Evolutionary conservation across 2,888 invertebrate species (phyloP), one percentile per base, ranked within the genome.

Genomic region (Troides helena): DNA sequence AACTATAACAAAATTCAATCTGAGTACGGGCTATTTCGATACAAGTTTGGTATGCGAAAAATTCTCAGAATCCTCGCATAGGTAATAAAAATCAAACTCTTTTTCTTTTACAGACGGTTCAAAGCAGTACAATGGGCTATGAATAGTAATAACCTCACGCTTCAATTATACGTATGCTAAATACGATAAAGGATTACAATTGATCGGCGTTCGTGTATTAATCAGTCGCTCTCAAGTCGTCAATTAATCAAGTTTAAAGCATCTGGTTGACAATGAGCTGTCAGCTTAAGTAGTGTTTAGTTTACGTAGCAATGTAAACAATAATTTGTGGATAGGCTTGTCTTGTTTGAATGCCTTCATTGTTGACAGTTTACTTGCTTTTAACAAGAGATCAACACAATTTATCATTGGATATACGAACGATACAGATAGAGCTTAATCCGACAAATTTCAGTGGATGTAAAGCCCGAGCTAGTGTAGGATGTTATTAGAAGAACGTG

Each of bases 211-310:
- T 83, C 84, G 80, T 84, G 84, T 88, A 89, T 87, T 90, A 90
- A 89, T 90, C 87, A 87, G 81, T 76, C 79, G 81, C 77, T 85
- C 83, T 85, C 84, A 85, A 89, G 89, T 89, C 86, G 86, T 81
- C 90, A 84, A 92, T 92, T 90, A 91, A 91, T 92, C 92, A 92
- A 86, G 87, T 87, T 68, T 87, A 83, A 89, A 90, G 89, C 89
- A 87, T 89, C 89, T 89, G 86, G 85, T 86, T 89, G 92, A 90
- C 92, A 91, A 87, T 82, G 78, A 83, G 86, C 88, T 91, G 92
- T 90, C 91, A 86, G 85, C 84, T 86, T 89, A 90, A 90, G 87
- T 88, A 89, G 88, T 89, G 86, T 89, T 90, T 90, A 87, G 90
- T 88, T 87, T 86, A 85, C 81, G 84, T 74, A 73, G 70, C 70